Base-by-base conservation (phyloP, 2,888 invertebrate genomes). In the Enchytraeus crypticus region DNA sequence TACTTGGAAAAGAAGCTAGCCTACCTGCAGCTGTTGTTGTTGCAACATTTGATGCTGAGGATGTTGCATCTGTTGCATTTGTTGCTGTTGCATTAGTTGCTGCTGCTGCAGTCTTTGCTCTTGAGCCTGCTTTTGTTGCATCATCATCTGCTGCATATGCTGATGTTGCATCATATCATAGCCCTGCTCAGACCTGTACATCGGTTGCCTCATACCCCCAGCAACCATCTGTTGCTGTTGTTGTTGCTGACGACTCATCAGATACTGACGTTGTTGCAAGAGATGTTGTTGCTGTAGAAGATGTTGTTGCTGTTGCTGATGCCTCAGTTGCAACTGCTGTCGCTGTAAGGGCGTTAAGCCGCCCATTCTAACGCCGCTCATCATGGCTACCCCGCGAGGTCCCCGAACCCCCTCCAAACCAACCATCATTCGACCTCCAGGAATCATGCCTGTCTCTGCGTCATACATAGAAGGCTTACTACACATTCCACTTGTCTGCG, bases 31-130 rank as follows among this genome's bases (percentile, higher is more conserved):
- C n/a, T n/a, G n/a, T n/a, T n/a, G n/a, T n/a, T n/a, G n/a, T n/a
- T n/a, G n/a, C n/a, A n/a, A n/a, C n/a, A n/a, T n/a, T n/a, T n/a
- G n/a, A n/a, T n/a, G n/a, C n/a, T n/a, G n/a, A n/a, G n/a, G 53
- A 85, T 86, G 69, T 34, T 63, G 66, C 53, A 53, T 64, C 54
- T 51, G 59, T 45, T 66, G 69, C 61, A 73, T 78, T 73, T 71
- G 81, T 5, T 53, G n/a, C 18, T 53, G 47, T 49, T 59, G 55
- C 33, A 47, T 59, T 18, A 54, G 51, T 46, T 60, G 57, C 33
- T 33, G 21, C 32, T 62, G 58, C 46, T 58, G 53, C 57, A 51
- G 30, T 27, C 21, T 51, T 30, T 51, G 30, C 3, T 29, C 49
- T 27, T 49, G 49, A 29, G 26, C 49, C 49, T 29, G 27, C 2